Conservation (phyloP, 2,888 invertebrate species). For the Heliothis peltigera region DNA sequence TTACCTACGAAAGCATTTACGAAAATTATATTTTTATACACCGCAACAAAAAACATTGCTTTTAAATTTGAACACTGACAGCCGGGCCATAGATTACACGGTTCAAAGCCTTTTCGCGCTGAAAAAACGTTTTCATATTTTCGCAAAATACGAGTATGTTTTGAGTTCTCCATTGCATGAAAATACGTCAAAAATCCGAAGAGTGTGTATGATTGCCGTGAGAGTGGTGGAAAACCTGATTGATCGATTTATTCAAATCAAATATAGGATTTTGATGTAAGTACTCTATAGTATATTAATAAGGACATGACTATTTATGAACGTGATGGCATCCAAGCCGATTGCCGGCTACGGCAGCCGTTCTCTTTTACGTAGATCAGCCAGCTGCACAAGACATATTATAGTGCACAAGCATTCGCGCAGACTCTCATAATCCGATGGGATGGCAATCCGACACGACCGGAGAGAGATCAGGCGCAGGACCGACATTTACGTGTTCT, state of each 20-base stretch:
- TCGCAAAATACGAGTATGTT: not conserved
- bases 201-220: not conserved
- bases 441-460: too few species aligned
- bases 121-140: constrained; percentile 1
- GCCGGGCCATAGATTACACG: not conserved
- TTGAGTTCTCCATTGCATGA: not conserved
- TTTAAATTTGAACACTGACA: not conserved
- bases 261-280: too few species aligned
- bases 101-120: not conserved
- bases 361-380: too few species aligned
- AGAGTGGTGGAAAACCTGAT: not conserved
- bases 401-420: too few species aligned
- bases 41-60: not conserved
- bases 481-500: too few species aligned
- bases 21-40: not conserved
- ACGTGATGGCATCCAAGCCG: too few species aligned
- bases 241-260: not conserved
- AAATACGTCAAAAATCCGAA: not conserved
- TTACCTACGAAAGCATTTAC: not conserved
- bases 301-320: too few species aligned
- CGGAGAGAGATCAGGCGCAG: too few species aligned
- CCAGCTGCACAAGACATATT: too few species aligned
- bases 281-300: too few species aligned
- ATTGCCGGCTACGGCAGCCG: too few species aligned
- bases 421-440: too few species aligned